Conservation (phyloP, 2,888 invertebrate genomes). For the Tetragnatha montana region DNA sequence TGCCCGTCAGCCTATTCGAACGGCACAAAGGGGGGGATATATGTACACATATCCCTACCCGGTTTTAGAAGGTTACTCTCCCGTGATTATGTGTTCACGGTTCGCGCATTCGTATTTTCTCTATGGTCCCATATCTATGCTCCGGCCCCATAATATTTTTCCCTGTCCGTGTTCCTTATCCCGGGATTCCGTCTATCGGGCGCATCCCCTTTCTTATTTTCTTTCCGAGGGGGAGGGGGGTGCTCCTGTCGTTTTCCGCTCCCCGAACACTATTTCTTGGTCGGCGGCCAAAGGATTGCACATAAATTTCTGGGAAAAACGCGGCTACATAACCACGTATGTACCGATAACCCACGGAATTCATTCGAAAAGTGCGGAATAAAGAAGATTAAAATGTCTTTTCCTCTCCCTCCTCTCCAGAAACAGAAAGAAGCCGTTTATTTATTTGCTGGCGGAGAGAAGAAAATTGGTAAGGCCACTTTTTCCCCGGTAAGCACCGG, state of each 20-base stretch:
- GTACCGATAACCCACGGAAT: slow-evolving; percentile 47
- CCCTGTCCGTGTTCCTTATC: slow-evolving; percentile 69
- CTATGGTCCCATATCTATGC: slow-evolving; percentile 54
- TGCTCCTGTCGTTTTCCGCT: slow-evolving; percentile 47
- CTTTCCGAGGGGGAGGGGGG: background rate
- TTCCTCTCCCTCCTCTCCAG: background rate
- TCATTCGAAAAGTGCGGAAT: slow-evolving; percentile 68
- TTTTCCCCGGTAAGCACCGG: slow-evolving; percentile 37
- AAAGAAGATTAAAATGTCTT: slow-evolving; percentile 71
- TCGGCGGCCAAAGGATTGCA: slow-evolving; percentile 62
- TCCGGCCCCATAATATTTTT: slow-evolving; percentile 62
- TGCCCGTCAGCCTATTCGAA: slow-evolving; percentile 65
- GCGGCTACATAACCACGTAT: background rate
- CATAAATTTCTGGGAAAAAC: slow-evolving; percentile 67
- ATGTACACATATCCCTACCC: slow-evolving; percentile 67
- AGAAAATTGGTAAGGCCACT: slow-evolving; percentile 32
- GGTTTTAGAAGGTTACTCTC: slow-evolving; percentile 70
- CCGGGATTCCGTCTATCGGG: slow-evolving; percentile 65
- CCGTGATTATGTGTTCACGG: slow-evolving; percentile 71
- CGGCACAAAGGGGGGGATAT: slow-evolving; percentile 55
- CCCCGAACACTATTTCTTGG: slow-evolving; percentile 62
- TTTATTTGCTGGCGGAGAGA: slow-evolving; percentile 7
- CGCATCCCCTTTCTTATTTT: slow-evolving; percentile 8
- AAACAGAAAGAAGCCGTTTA: slow-evolving; percentile 33
- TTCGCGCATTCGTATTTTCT: slow-evolving; percentile 65